phyloP scores from a whole-genome alignment of 2,113 vertebrate species.

The Cyanistes caeruleus region DNA sequence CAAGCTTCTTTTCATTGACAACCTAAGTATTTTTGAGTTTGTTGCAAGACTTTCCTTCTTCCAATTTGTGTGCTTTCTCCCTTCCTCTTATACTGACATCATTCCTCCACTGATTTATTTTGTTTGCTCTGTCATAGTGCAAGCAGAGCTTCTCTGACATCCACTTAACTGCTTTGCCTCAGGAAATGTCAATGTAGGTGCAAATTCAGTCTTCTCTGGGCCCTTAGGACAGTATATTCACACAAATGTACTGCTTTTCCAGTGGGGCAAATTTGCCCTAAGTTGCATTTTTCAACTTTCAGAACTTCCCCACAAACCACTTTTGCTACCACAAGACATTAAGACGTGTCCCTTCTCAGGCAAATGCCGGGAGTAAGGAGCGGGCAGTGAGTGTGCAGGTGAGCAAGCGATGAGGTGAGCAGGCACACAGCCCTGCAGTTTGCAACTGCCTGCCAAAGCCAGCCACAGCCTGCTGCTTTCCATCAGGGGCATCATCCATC shows the following conservation, averaged over 20 bases:
- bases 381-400: not conserved
- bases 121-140: not conserved
- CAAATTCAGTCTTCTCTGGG: not conserved
- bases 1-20: not conserved
- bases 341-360: not conserved
- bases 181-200: not conserved
- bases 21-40: not conserved
- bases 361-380: not conserved
- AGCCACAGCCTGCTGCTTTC: not conserved
- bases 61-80: not conserved
- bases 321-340: not conserved
- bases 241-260: not conserved
- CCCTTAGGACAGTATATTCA: not conserved
- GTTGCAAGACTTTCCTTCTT: not conserved
- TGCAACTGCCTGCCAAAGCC: not conserved
- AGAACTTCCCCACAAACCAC: not conserved
- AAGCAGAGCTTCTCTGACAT: not conserved
- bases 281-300: not conserved
- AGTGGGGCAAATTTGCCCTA: not conserved
- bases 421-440: not conserved
- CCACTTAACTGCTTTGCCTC: not conserved
- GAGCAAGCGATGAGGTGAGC: not conserved
- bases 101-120: not conserved
- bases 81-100: not conserved
- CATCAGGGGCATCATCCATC: not conserved